Base-by-base conservation (phyloP, 2,888 invertebrate genomes). In the Entomobrya proxima region DNA sequence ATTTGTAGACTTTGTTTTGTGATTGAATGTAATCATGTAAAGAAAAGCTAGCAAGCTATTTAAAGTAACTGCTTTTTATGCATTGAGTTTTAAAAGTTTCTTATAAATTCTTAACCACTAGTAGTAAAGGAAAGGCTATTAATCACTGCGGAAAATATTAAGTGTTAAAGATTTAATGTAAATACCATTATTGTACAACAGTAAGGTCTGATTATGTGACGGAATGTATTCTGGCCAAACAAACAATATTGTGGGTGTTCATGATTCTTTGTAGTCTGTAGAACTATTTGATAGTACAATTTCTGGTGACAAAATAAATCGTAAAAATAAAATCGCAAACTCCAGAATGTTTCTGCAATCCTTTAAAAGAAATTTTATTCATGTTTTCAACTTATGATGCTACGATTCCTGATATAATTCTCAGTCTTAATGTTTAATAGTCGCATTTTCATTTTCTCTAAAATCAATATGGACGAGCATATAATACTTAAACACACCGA, bases 241-340 rank as follows among this genome's bases (percentile, higher is more conserved):
- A 58, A 64, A 44, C n/a, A 58, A 21, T 35, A 52, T 52, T 50
- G 44, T 61, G 74, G 27, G 81, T 82, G 81, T 82, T 82, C 81
- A 82, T 82, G 75, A 82, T 55, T 18, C 21, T 75, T 61, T 75
- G 44, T 75, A 82, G 74, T 75, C 40, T 58, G 40, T 81, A 81
- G 72, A 58, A 24, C 4, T 74, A 37, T 74, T 74, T 74, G 1
- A 74, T 74, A 74, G 74, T 74, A 74, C 74, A 74, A 74, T 52
- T 74, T 74, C 50, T 52, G 74, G 74, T 74, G 74, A 74, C 74
- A 74, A 74, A 74, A 74, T 74, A 74, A 74, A 74, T 13, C 32
- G 74, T 35, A 35, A 5, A 21, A 35, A 32, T 32, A 52, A 18
- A 52, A 32, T 52, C 74, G 50, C 35, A 50, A n/a, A 47, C 47